Conservation (phyloP, 2,888 invertebrate genomes). For the Gastrophysa polygoni region DNA sequence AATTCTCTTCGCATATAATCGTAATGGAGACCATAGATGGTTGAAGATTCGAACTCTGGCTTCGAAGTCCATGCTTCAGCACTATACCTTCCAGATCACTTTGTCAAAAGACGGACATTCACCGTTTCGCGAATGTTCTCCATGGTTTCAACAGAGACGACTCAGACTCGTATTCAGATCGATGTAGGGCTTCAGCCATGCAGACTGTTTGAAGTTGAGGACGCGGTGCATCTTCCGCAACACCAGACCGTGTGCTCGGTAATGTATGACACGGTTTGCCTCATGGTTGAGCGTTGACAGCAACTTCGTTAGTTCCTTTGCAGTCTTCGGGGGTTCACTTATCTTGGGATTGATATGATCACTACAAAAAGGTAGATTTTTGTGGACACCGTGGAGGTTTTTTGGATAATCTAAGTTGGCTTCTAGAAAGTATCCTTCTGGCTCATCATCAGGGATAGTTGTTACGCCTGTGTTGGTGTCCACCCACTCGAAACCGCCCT, state of each 20-base stretch:
- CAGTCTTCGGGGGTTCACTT: constrained; percentile 8
- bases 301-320: constrained; percentile 34
- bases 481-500: constrained; percentile 19
- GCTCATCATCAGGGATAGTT: constrained; percentile 18
- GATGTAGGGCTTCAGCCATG: constrained; percentile 34
- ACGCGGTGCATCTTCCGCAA: constrained; percentile 29
- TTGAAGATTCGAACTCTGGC: constrained; percentile 38
- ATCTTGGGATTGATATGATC: constrained; percentile 32
- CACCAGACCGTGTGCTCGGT: constrained; percentile 23
- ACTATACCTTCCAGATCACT: constrained; percentile 26
- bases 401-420: constrained; percentile 56
- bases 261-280: constrained; percentile 36
- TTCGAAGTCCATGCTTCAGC: constrained; percentile 26
- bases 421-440: constrained; percentile 48
- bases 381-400: constrained; percentile 47
- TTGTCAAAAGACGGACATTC: constrained; percentile 23
- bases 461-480: constrained; percentile 23
- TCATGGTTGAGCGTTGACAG: constrained; percentile 38
- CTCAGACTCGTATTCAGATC: constrained; percentile 29
- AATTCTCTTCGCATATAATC: too few species aligned
- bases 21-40: too few species aligned
- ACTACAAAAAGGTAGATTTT: constrained; percentile 28
- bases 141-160: constrained; percentile 20
- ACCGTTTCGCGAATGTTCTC: constrained; percentile 32
- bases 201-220: constrained; percentile 32